These are phyloP conservation scores for Lophura nycthemera DNA, from an alignment of 2,113 vertebrate genomes.

Conservation along the genomic window DNA sequence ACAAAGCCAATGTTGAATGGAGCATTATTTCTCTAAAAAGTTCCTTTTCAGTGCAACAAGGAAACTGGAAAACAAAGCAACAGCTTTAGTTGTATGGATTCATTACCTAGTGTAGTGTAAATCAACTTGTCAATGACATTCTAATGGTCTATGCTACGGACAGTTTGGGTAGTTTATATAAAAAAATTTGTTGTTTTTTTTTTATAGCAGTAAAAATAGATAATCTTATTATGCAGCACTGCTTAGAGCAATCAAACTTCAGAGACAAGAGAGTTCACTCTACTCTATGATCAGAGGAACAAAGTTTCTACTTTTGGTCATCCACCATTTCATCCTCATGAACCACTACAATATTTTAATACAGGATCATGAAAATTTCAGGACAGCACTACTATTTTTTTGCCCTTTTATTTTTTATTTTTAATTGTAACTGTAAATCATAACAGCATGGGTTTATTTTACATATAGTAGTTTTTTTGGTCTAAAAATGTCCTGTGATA, in stretches of 20 bases:
- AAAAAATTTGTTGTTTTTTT: neutral
- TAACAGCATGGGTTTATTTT: neutral
- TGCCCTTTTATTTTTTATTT: neutral
- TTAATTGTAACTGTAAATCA: neutral
- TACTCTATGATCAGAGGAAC: neutral
- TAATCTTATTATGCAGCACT: neutral
- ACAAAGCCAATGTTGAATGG: slow-evolving; percentile 42
- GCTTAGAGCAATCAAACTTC: neutral
- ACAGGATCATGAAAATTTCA: neutral
- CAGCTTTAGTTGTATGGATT: neutral
- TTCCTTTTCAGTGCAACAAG: neutral
- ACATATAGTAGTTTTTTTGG: accelerated
- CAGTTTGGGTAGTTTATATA: neutral
- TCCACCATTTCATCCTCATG: neutral
- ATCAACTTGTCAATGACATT: neutral
- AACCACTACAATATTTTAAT: neutral
- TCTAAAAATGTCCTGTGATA: neutral
- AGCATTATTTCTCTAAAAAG: slow-evolving; percentile 42
- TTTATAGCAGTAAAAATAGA: neutral
- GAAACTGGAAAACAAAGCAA: slow-evolving; percentile 19
- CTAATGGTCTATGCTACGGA: neutral
- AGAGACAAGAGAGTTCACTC: neutral
- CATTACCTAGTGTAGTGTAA: neutral
- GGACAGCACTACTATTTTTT: neutral
- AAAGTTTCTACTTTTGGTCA: neutral